Evolutionary conservation across 64 coral and sea anemone species (phyloP), one percentile per base, ranked within the genome.

Genomic region (Porites australiensis): DNA sequence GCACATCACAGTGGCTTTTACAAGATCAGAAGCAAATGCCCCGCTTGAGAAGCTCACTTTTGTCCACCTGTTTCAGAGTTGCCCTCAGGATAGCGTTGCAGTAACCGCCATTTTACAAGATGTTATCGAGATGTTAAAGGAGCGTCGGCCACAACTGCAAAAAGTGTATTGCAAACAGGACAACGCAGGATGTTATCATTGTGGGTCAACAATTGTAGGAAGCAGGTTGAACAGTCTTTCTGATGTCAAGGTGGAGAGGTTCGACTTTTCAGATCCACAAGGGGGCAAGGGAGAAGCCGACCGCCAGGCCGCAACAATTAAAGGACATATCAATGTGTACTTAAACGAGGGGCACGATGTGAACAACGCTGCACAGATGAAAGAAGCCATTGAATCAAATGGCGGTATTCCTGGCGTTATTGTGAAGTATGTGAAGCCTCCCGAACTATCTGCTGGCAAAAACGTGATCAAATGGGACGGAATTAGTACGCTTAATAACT

Each of bases 221-320:
- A 49, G 79, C 77, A 81, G 8, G 12, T 69, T 27, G 66, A 19
- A 21, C 9, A 19, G 15, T n/a, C 37, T 44, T 46, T 37, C 7
- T 6, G 70, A 44, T 74, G 70, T 74, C 37, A 75, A 68, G 58
- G 80, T 91, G 48, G 70, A 83, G n/a, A 58, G 79, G 50, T 64
- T 83, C 64, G 78, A 91, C 47, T 91, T 83, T 83, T 90, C 89
- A 19, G 89, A 90, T 72, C 89, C 89, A n/a, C 89, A 58, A 70
- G 64, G 89, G 0, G 89, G 79, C 47, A 89, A 89, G 70, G 89
- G 89, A 4, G 79, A 57, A 47, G 47, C 50, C 12, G 89, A 91
- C 46, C 65, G 89, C 12, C 49, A 91, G 49, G 78, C 89, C 3
- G 89, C 77, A 46, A 82, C 79, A 22, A 90, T 82, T 13, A 90